A percentile compares a stretch with the other conserved stretches of the same genome.
Conservation (phyloP, 2,888 invertebrate species). For the Leucophenga maculata region DNA sequence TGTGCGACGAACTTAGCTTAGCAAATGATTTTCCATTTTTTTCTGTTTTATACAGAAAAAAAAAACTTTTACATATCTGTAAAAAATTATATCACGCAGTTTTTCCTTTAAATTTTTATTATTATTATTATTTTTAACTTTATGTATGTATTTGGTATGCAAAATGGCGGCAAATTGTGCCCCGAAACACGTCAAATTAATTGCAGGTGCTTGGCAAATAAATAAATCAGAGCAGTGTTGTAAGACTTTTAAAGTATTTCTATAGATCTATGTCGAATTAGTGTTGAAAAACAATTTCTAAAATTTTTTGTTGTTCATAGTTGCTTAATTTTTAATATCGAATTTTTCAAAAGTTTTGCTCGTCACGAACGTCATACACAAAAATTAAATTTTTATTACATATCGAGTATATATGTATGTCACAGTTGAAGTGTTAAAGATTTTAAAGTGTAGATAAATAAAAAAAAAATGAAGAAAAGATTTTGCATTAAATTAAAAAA, state of each 20-base stretch:
- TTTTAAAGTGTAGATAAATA: not conserved
- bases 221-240: not conserved
- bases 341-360: conserved; percentile 1
- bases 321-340: not conserved
- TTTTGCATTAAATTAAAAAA: not conserved
- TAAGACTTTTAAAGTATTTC: no score
- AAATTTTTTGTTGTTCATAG: not conserved
- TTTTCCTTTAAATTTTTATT: conserved; percentile 35
- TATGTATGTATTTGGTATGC: conserved; percentile 55
- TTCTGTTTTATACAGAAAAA: conserved; percentile 26
- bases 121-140: conserved; percentile 30
- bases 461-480: conserved; percentile 12
- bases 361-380: not conserved
- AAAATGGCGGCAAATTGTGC: conserved; percentile 55
- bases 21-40: conserved; percentile 26
- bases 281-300: no score
- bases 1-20: conserved; percentile 8
- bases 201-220: conserved; percentile 30
- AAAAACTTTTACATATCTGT: conserved; percentile 28
- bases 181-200: conserved; percentile 35
- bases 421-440: no score
- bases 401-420: no score
- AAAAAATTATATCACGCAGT: conserved; percentile 49
- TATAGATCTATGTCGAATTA: no score
- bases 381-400: not conserved